phyloP scores from a whole-genome alignment of 2,888 invertebrate species.

The Linnaemya tessellans region DNA sequence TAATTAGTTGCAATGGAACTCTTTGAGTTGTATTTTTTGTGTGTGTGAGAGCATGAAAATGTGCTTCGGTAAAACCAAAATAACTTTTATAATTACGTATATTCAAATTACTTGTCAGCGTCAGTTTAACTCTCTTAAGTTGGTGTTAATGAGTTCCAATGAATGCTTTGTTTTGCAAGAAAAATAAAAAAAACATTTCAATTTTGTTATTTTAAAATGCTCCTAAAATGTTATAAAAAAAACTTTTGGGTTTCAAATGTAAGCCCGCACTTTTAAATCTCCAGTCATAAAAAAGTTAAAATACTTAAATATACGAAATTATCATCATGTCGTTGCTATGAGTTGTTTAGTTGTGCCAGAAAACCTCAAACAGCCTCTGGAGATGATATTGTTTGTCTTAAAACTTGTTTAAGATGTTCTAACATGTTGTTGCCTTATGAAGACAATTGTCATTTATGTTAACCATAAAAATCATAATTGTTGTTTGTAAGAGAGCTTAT shows the following conservation, averaged over 20 bases:
- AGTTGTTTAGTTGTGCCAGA: slow-evolving; percentile 38
- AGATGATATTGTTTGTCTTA: slow-evolving; percentile 54
- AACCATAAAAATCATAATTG: slow-evolving; percentile 29
- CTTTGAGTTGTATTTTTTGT: slow-evolving; percentile 15
- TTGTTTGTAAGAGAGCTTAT: slow-evolving; percentile 13
- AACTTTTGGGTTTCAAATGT: slow-evolving; percentile 30
- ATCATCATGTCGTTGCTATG: slow-evolving; percentile 40
- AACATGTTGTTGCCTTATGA: slow-evolving; percentile 29
- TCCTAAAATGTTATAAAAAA: slow-evolving; percentile 29
- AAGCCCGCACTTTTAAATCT: background rate
- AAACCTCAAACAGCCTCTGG: slow-evolving; percentile 60
- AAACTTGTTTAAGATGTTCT: slow-evolving; percentile 17
- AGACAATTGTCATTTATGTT: slow-evolving; percentile 50
- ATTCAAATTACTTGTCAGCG: slow-evolving; percentile 68
- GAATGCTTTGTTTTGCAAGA: slow-evolving; percentile 15
- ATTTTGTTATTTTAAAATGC: slow-evolving; percentile 17
- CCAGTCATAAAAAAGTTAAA: slow-evolving; percentile 50
- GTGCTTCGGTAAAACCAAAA: slow-evolving; percentile 42
- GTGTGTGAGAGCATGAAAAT: slow-evolving; percentile 9
- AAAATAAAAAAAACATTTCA: slow-evolving; percentile 22
- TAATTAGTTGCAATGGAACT: slow-evolving; percentile 16
- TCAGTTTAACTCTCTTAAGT: slow-evolving; percentile 67
- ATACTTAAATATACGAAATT: slow-evolving; percentile 57
- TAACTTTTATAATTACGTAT: slow-evolving; percentile 62
- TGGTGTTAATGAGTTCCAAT: slow-evolving; percentile 67